phyloP scores from a whole-genome alignment of 2,888 invertebrate species.

The Lacanobia oleracea region DNA sequence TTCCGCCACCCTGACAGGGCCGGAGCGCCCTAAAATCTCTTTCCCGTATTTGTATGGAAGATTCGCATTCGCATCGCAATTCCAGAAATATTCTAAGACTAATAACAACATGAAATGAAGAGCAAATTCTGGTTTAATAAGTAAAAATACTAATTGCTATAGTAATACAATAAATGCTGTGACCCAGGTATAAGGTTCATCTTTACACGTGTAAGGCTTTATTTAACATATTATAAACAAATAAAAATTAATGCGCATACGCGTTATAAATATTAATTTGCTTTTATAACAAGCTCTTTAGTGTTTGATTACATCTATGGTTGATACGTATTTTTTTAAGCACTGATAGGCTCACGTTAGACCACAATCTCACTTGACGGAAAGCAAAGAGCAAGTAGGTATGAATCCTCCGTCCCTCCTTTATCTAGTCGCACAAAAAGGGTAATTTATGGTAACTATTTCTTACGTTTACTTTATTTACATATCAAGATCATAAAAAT shows the following conservation, averaged over 20 bases:
- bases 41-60: not conserved
- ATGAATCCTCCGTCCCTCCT: slow-evolving; percentile 12
- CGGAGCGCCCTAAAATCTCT: not conserved
- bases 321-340: not conserved
- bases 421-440: slow-evolving; percentile 13
- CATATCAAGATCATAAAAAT: slow-evolving; percentile 59
- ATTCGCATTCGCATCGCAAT: too few relatives aligned
- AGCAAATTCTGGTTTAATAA: not conserved
- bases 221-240: slow-evolving; percentile 7
- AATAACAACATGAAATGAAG: not conserved
- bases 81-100: not conserved
- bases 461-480: slow-evolving; percentile 51
- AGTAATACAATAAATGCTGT: not conserved
- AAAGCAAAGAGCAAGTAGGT: not conserved
- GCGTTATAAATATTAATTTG: slow-evolving; percentile 12
- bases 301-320: not conserved
- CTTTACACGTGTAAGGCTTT: slow-evolving; percentile 3
- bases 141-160: not conserved
- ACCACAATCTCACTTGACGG: too few relatives aligned
- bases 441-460: slow-evolving; percentile 50
- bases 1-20: too few relatives aligned
- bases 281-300: slow-evolving; percentile 16
- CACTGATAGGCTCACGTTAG: too few relatives aligned
- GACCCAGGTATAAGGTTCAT: not conserved
- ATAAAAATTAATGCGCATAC: slow-evolving; percentile 23